Percentiles rank a stretch among this genome's conserved stretches.
Evolutionary conservation across 2,888 invertebrate species (phyloP).

Genomic region (Eretmocerus hayati): DNA sequence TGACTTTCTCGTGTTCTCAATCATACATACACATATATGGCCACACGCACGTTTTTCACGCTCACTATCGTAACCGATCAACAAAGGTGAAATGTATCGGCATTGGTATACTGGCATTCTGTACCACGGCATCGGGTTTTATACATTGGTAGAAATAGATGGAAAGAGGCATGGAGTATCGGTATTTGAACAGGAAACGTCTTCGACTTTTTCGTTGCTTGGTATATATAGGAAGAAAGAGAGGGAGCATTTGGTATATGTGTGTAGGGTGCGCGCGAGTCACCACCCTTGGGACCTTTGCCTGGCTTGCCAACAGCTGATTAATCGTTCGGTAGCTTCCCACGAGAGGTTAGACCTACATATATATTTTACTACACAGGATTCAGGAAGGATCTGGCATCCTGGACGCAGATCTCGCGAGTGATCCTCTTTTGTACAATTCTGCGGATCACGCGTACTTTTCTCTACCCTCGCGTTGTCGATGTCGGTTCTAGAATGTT

Average conservation of each 20-base stretch:
- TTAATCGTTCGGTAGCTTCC: conserved; percentile 43
- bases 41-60: conserved; percentile 26
- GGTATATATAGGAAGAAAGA: no score
- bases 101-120: conserved; percentile 27
- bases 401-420: neutral
- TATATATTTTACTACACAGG: no score
- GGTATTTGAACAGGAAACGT: no score
- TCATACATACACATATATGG: conserved; percentile 4
- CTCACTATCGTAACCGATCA: no score
- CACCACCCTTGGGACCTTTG: conserved; percentile 30
- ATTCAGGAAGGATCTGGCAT: no score
- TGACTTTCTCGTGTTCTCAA: no score
- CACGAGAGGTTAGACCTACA: conserved; percentile 32
- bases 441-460: conserved; percentile 2
- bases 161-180: no score
- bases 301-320: conserved; percentile 46
- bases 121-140: no score
- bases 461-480: neutral
- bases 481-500: neutral
- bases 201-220: no score
- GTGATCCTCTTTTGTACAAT: conserved; percentile 13
- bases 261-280: no score
- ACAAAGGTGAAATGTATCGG: conserved; percentile 22
- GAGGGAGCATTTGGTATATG: no score
- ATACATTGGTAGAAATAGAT: no score